A percentile compares a stretch with the other conserved stretches of the same genome.
Evolutionary conservation across 1,140 invertebrate genomes (phyloP).

Genomic region (Trachymyrmex septentrionalis): DNA sequence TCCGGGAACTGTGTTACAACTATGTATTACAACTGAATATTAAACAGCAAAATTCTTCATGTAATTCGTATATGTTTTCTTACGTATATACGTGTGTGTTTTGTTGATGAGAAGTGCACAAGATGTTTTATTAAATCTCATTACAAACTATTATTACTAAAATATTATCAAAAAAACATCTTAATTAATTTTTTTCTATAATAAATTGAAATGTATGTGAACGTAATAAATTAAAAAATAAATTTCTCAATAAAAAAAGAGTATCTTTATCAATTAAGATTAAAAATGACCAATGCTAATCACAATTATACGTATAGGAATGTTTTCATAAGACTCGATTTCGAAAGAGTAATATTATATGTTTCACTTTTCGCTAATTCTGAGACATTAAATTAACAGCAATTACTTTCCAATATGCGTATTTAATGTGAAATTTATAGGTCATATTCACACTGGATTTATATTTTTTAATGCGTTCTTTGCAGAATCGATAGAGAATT

Average conservation of each 20-base stretch:
- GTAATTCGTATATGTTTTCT: not conserved
- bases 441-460: not conserved
- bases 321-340: not conserved
- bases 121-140: not conserved
- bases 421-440: constrained; percentile 19
- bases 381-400: not conserved
- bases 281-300: not conserved
- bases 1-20: too few species aligned
- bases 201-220: too few species aligned
- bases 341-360: not conserved
- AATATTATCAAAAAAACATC: not conserved
- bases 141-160: not conserved
- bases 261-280: not conserved
- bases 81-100: not conserved
- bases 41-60: constrained; percentile 6
- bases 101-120: not conserved
- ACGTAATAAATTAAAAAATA: too few species aligned
- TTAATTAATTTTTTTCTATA: not conserved
- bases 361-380: constrained; percentile 1
- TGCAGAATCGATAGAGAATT: not conserved
- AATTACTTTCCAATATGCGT: not conserved
- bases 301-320: not conserved
- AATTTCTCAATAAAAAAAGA: too few species aligned
- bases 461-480: constrained; percentile 3
- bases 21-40: not conserved